A percentile compares a stretch with the other conserved stretches of the same genome.
Evolutionary conservation across 2,113 vertebrate species (phyloP).

Genomic region (Puffinus mauretanicus): DNA sequence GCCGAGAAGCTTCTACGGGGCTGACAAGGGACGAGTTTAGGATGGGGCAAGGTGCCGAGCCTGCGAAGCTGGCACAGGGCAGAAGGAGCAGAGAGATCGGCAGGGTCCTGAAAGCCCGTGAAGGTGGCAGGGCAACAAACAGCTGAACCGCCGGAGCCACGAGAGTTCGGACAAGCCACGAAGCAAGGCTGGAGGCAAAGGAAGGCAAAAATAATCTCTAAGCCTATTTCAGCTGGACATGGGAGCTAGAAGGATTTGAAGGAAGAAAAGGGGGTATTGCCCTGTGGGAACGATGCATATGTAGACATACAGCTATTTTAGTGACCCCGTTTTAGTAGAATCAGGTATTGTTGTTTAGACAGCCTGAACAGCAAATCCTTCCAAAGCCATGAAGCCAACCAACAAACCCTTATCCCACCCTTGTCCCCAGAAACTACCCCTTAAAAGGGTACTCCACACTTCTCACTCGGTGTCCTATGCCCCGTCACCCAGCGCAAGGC

Average conservation of each 20-base stretch:
- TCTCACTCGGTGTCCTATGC: accelerated
- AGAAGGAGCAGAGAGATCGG: not conserved
- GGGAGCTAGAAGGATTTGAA: not conserved
- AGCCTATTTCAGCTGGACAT: not conserved
- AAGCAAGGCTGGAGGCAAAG: not conserved
- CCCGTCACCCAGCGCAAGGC: not conserved
- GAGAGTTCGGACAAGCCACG: not conserved
- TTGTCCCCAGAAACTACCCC: not conserved
- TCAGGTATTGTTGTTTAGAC: not conserved
- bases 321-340: not conserved
- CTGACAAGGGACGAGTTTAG: not conserved
- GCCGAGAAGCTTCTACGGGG: not conserved
- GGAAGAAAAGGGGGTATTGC: not conserved
- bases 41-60: not conserved
- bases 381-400: not conserved
- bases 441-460: not conserved
- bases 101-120: not conserved
- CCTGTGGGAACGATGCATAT: accelerated
- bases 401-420: not conserved
- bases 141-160: accelerated
- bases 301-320: not conserved
- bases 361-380: not conserved
- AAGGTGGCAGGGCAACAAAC: not conserved
- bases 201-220: not conserved
- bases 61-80: not conserved